Conservation (phyloP, 1,140 invertebrate genomes). For the Drosophila orosa region DNA sequence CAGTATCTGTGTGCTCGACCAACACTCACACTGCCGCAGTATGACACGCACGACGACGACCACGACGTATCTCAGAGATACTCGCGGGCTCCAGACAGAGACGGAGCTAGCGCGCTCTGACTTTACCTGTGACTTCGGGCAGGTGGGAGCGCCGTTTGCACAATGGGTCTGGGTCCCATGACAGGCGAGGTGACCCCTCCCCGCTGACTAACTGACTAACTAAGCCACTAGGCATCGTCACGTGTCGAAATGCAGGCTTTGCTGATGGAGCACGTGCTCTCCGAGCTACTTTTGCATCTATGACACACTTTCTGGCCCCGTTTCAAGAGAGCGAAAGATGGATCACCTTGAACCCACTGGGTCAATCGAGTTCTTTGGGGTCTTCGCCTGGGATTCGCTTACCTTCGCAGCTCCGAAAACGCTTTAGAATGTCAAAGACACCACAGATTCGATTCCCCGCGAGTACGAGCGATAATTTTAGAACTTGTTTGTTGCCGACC, state of each 20-base stretch:
- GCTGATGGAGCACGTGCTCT: conserved; percentile 17
- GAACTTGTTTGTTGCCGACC: conserved; percentile 74
- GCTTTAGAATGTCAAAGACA: conserved; percentile 63
- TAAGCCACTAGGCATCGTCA: conserved; percentile 17
- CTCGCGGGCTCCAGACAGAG: conserved; percentile 36
- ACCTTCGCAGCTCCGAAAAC: conserved; percentile 71
- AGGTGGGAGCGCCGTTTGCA: conserved; percentile 58
- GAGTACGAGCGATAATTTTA: conserved; percentile 74
- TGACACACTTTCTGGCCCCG: conserved; percentile 8
- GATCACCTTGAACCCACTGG: conserved; percentile 64
- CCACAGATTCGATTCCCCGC: conserved; percentile 60
- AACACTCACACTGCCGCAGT: conserved; percentile 46
- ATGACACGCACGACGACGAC: conserved; percentile 25
- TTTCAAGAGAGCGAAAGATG: conserved; percentile 5
- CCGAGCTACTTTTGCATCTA: neutral
- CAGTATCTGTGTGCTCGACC: conserved; percentile 25
- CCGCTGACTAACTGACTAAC: conserved; percentile 4
- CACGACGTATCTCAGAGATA: conserved; percentile 57
- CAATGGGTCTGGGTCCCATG: conserved; percentile 62
- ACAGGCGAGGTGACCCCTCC: conserved; percentile 38
- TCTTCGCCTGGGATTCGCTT: conserved; percentile 49
- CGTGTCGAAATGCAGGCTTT: conserved; percentile 8
- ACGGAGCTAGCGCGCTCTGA: conserved; percentile 42
- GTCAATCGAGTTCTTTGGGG: conserved; percentile 23
- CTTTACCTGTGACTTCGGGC: conserved; percentile 46